Percentiles rank a stretch among this genome's conserved stretches.
phyloP scores from a whole-genome alignment of 2,888 invertebrate genomes.

The Synanthedon tipuliformis region DNA sequence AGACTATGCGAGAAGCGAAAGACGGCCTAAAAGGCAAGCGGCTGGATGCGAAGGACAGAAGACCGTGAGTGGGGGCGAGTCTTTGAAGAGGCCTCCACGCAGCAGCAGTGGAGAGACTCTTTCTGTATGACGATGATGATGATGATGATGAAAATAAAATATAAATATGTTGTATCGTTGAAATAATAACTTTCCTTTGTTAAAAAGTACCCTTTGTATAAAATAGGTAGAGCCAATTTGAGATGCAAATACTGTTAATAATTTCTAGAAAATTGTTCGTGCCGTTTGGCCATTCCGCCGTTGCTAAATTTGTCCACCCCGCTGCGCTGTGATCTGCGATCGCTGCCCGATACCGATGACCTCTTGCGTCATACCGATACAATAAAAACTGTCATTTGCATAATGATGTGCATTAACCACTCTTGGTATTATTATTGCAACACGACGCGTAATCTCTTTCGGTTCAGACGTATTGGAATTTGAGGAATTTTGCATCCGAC shows the following conservation, averaged over 20 bases:
- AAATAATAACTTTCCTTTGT: too few relatives aligned
- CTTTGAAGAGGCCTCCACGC: too few relatives aligned
- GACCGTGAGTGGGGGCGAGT: too few relatives aligned
- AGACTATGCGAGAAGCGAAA: too few relatives aligned
- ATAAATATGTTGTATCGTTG: too few relatives aligned
- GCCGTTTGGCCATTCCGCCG: not conserved
- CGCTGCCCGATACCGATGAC: not conserved
- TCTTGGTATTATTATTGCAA: slow-evolving; percentile 10
- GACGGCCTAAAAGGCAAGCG: too few relatives aligned
- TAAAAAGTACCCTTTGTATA: too few relatives aligned
- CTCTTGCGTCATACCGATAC: slow-evolving; percentile 7
- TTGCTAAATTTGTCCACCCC: slow-evolving; percentile 4
- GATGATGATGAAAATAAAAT: too few relatives aligned
- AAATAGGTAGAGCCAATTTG: too few relatives aligned
- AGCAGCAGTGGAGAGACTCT: too few relatives aligned
- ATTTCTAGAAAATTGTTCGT: not conserved
- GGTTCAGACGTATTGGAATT: not conserved
- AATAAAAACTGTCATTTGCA: slow-evolving; percentile 9
- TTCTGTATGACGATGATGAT: too few relatives aligned
- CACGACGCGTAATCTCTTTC: slow-evolving; percentile 5
- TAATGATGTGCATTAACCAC: slow-evolving; percentile 14
- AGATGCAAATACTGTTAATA: not conserved
- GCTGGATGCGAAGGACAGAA: too few relatives aligned
- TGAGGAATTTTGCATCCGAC: not conserved
- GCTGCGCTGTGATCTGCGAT: slow-evolving; percentile 6